phyloP scores from a whole-genome alignment of 2,888 invertebrate species.

The Zootermopsis nevadensis region DNA sequence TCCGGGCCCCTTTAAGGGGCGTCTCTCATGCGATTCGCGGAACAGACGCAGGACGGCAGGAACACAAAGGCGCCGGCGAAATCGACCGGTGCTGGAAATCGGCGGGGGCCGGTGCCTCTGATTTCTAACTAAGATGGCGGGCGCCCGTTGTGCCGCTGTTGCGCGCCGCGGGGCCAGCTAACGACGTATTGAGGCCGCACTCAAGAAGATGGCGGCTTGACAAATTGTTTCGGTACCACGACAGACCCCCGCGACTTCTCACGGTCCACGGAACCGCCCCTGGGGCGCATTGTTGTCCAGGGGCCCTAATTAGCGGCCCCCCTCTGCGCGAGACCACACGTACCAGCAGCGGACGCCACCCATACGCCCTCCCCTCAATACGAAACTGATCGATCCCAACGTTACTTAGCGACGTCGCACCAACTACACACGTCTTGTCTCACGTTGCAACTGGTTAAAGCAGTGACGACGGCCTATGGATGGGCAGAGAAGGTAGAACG shows the following conservation, averaged over 20 bases:
- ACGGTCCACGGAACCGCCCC: constrained; percentile 5
- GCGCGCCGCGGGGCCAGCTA: neutral
- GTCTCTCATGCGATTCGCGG: no score
- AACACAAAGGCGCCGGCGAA: no score
- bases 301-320: constrained; percentile 34
- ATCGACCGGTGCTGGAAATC: neutral
- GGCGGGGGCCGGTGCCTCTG: neutral
- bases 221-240: constrained; percentile 10
- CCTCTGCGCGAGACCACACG: constrained; percentile 8
- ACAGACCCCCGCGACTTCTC: neutral
- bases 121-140: no score
- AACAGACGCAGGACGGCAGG: no score
- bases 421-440: no score
- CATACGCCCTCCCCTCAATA: no score
- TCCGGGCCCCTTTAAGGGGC: no score
- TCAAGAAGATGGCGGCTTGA: neutral
- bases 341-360: neutral
- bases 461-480: no score
- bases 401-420: no score
- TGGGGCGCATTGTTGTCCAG: neutral
- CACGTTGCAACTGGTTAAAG: no score
- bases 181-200: constrained; percentile 7
- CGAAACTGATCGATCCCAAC: no score
- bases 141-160: neutral
- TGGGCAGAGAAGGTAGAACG: no score